Base-by-base conservation (phyloP, 2,888 invertebrate genomes). In the Priapulus caudatus region DNA sequence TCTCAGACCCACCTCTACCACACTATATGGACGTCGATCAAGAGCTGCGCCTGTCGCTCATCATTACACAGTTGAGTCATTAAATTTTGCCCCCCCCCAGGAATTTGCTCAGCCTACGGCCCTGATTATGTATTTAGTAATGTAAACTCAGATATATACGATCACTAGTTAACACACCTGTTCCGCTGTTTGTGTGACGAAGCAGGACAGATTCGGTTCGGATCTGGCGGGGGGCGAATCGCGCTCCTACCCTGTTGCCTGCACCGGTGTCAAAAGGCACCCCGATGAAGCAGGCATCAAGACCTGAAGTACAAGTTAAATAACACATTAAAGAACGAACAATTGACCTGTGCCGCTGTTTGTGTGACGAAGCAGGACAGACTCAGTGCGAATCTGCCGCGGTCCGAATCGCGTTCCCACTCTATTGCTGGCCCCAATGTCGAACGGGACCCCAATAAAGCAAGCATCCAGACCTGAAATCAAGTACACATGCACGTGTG, bases 191-290 rank as follows among this genome's bases (percentile, higher is more conserved):
- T 48, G 60, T 58, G 19, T 59, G 59, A 15, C 69, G 56, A 2
- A 70, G 51, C 4, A 69, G 56, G 2, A 62, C 58, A 0, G 71
- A 71, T 56, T 71, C 71, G 4, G 64, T 58, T n/a, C 71, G 60
- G 18, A 71, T 69, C 52, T 68, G 67, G 21, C 68, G 54, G 4
- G 70, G 70, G n/a, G 69, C 70, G 56, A 65, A 61, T 47, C 70
- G 55, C 1, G 69, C 63, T 0, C 70, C 70, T 1, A 69, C 59
- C 4, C 69, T 54, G 53, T 68, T 67, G 3, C 68, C 68, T 4
- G 68, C 62, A 1, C 69, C 69, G 43, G 60, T 57, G 48, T 70
- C 70, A 18, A 70, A 55, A 0, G 69, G 68, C 43, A 69, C 62
- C 2, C 70, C 69, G 18, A 69, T 64, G 57, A 69, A 66, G 56